Evolutionary conservation across 2,888 invertebrate species (phyloP).

Genomic region (Pristionchus arcanus): DNA sequence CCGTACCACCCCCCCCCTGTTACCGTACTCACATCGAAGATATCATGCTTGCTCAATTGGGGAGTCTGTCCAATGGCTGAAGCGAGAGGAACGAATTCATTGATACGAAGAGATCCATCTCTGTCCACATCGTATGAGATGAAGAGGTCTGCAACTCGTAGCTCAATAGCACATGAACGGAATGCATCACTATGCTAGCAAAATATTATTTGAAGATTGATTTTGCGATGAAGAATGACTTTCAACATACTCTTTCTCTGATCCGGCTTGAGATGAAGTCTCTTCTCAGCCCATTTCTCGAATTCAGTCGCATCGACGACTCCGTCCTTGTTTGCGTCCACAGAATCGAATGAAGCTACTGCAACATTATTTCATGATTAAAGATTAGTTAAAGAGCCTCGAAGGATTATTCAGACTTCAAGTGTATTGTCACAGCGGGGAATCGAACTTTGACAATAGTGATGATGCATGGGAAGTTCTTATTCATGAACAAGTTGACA

Average conservation of each 20-base stretch:
- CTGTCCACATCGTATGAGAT: constrained; percentile 67
- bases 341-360: constrained; percentile 71
- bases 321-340: constrained; percentile 66
- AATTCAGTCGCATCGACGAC: constrained; percentile 67
- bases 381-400: background rate
- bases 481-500: background rate
- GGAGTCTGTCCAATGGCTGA: constrained; percentile 71
- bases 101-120: constrained; percentile 68
- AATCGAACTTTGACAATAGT: background rate
- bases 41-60: constrained; percentile 67
- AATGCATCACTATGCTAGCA: background rate
- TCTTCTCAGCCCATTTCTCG: constrained; percentile 62
- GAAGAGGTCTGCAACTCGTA: constrained; percentile 63
- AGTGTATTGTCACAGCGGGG: no score
- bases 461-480: background rate
- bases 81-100: constrained; percentile 76
- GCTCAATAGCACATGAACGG: no score
- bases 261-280: constrained; percentile 52
- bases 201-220: background rate
- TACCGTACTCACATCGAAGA: constrained; percentile 68
- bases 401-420: no score
- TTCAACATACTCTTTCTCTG: constrained; percentile 29
- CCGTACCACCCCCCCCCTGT: background rate
- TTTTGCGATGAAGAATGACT: background rate
- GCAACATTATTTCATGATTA: background rate